Evolutionary conservation across 2,888 invertebrate species (phyloP).

Genomic region (Taenaris catops): DNA sequence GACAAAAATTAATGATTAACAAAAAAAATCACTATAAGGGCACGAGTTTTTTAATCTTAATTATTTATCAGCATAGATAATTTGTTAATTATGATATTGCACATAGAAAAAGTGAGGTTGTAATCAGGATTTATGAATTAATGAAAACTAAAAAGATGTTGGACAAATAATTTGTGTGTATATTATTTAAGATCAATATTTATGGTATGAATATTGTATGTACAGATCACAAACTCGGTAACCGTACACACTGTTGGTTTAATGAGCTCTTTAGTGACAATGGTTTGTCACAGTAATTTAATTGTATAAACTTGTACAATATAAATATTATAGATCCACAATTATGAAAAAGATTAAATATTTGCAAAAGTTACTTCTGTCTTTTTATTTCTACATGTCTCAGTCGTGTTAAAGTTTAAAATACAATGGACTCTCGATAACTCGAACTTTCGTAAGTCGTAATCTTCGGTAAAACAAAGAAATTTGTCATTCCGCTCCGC

Average conservation of each 20-base stretch:
- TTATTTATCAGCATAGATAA: conserved; percentile 42
- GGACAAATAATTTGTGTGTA: conserved; percentile 77
- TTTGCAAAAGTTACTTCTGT: conserved; percentile 75
- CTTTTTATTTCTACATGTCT: conserved; percentile 68
- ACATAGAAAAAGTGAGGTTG: conserved; percentile 77
- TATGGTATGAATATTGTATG: conserved; percentile 58
- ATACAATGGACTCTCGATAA: too few relatives aligned
- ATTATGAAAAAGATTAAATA: conserved; percentile 81
- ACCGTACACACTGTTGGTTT: conserved; percentile 47
- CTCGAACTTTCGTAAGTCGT: too few relatives aligned
- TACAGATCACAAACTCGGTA: conserved; percentile 45
- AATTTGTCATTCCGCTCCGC: too few relatives aligned
- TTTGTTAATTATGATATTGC: conserved; percentile 67
- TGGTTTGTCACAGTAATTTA: conserved; percentile 60
- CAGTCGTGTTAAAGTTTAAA: too few relatives aligned
- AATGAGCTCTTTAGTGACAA: conserved; percentile 49
- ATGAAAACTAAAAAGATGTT: conserved; percentile 45
- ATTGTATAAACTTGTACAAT: conserved; percentile 78
- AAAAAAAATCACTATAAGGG: conserved; percentile 56
- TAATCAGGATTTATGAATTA: conserved; percentile 64
- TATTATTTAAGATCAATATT: conserved; percentile 66
- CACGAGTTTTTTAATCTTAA: conserved; percentile 57
- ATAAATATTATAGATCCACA: conserved; percentile 80
- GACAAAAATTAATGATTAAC: conserved; percentile 28
- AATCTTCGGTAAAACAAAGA: too few relatives aligned